Percentiles rank a stretch among this genome's conserved stretches.
These are phyloP conservation scores for Pseudorasbora parva DNA, from an alignment of 2,113 vertebrate genomes.

Conservation along the genomic window DNA sequence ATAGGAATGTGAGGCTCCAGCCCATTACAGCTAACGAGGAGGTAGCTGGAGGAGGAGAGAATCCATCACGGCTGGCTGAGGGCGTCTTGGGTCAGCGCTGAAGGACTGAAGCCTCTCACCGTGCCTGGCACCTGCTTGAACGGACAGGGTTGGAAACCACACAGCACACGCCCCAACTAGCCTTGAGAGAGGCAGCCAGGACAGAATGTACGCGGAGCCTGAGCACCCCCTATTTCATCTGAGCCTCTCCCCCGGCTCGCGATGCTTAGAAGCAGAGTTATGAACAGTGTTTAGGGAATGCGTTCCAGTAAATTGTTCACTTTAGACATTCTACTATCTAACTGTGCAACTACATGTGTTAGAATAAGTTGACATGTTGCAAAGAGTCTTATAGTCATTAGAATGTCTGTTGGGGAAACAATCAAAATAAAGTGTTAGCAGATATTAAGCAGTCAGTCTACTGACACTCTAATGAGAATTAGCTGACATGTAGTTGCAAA, in stretches of 20 bases:
- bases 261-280: background rate
- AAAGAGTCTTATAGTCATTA: no score
- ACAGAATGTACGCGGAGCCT: conserved; percentile 71
- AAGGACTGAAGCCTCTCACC: conserved; percentile 66
- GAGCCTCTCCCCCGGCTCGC: conserved; percentile 25
- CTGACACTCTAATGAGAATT: no score
- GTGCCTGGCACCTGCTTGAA: conserved; percentile 79
- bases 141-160: conserved; percentile 47
- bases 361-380: no score
- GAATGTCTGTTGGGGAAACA: no score
- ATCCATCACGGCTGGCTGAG: conserved; percentile 52
- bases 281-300: conserved; percentile 35
- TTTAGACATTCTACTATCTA: no score
- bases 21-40: conserved; percentile 37
- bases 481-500: no score
- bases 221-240: conserved; percentile 56
- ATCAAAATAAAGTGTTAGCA: no score
- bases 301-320: background rate
- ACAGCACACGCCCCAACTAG: conserved; percentile 60
- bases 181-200: conserved; percentile 71
- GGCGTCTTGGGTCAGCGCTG: conserved; percentile 73
- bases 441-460: no score
- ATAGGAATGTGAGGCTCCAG: conserved; percentile 31
- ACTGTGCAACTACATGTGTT: no score
- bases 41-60: conserved; percentile 52